Conservation (phyloP, 1,140 invertebrate species). For the Pseudomyrmex dendroicus region DNA sequence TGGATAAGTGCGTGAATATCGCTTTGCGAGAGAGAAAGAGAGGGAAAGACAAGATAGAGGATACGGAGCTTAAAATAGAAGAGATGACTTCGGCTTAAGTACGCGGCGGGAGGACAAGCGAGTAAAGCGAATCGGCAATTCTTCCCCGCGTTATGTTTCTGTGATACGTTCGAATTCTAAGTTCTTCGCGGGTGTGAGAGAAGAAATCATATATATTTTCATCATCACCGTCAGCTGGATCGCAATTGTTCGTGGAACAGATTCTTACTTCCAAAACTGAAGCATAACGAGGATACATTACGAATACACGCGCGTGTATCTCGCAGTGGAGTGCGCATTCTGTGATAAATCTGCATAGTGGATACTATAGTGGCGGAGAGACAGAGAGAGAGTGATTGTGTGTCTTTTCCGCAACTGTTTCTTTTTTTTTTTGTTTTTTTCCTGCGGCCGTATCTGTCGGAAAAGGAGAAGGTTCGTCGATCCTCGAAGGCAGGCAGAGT, state of each 20-base stretch:
- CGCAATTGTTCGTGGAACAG: too few relatives aligned
- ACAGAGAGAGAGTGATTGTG: constrained; percentile 15
- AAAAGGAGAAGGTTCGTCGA: constrained; percentile 34
- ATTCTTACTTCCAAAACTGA: too few relatives aligned
- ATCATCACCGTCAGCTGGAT: not conserved
- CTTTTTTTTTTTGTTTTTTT: constrained; percentile 6
- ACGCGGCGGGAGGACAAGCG: constrained; percentile 55
- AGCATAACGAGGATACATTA: not conserved
- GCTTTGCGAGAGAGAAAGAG: constrained; percentile 29
- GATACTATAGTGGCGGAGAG: constrained; percentile 18
- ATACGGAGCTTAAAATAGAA: constrained; percentile 69
- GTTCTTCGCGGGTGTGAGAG: constrained; percentile 41
- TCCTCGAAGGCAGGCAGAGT: constrained; percentile 22
- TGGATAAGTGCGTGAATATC: constrained; percentile 11
- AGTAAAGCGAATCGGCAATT: constrained; percentile 54
- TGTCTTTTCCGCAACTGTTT: constrained; percentile 1
- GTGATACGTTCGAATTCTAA: constrained; percentile 66
- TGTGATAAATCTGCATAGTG: constrained; percentile 61
- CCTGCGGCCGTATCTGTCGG: not conserved
- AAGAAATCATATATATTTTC: not conserved
- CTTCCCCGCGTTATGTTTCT: constrained; percentile 58
- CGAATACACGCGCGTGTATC: not conserved
- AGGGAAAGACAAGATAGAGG: constrained; percentile 45
- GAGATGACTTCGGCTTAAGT: constrained; percentile 68
- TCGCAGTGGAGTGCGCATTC: constrained; percentile 42